phyloP scores from a whole-genome alignment of 2,113 vertebrate species.

The Rousettus leschenaultii region DNA sequence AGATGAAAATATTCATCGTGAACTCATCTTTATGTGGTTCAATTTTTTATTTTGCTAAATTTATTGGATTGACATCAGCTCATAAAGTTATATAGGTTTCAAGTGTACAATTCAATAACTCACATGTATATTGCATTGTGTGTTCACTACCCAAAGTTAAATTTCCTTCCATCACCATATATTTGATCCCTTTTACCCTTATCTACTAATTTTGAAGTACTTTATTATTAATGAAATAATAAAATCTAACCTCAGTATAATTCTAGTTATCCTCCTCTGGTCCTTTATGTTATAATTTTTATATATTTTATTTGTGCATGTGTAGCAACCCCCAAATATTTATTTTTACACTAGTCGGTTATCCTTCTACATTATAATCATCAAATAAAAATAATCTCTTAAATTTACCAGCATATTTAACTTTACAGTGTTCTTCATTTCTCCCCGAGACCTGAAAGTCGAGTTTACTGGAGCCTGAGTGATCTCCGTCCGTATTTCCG shows the following conservation, averaged over 20 bases:
- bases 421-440: background rate
- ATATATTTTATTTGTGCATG: background rate
- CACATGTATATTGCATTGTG: too few relatives aligned
- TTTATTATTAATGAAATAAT: background rate
- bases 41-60: background rate
- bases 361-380: background rate
- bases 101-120: too few relatives aligned
- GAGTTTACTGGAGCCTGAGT: background rate
- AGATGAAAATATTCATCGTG: background rate
- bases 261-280: background rate
- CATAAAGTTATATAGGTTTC: too few relatives aligned
- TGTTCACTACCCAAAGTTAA: too few relatives aligned
- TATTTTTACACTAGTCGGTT: background rate
- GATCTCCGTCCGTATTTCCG: background rate
- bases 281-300: background rate
- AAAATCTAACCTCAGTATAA: background rate
- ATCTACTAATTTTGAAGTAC: background rate
- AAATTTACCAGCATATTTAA: background rate
- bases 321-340: background rate
- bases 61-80: too few relatives aligned
- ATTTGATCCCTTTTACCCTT: too few relatives aligned
- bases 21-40: background rate
- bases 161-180: too few relatives aligned
- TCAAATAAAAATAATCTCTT: background rate
- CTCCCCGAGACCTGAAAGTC: background rate